These are phyloP conservation scores for Ptyas mucosa DNA, from an alignment of 2,113 vertebrate species.

Conservation along the genomic window DNA sequence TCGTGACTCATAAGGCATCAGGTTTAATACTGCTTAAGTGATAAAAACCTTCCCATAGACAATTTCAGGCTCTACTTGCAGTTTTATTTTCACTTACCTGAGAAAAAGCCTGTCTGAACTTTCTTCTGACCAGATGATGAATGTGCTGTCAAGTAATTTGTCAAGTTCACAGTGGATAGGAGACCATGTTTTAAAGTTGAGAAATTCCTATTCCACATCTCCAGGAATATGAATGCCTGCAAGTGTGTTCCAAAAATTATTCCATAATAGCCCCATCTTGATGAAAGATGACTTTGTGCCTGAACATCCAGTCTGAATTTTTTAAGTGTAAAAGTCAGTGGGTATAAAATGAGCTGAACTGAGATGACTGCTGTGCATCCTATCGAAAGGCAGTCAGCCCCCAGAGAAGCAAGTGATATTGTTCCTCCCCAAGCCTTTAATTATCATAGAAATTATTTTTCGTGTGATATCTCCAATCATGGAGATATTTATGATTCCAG, in stretches of 20 bases:
- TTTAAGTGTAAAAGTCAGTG: background rate
- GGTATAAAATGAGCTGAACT: background rate
- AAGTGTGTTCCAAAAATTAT: background rate
- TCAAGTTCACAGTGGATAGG: background rate
- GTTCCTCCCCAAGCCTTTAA: background rate
- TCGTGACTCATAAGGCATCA: background rate
- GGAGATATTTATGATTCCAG: conserved; percentile 8
- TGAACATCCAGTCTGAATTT: background rate
- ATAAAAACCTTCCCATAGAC: background rate
- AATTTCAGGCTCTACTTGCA: background rate
- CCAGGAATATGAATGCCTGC: background rate
- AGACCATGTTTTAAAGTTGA: background rate
- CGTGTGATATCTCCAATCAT: background rate
- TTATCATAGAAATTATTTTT: conserved; percentile 12
- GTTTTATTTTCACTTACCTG: background rate
- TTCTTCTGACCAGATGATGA: background rate
- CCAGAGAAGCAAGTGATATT: background rate
- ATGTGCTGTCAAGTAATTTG: background rate
- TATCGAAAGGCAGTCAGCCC: background rate
- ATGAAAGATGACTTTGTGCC: background rate
- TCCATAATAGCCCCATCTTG: background rate
- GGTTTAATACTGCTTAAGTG: background rate
- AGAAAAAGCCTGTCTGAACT: background rate
- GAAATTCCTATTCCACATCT: background rate
- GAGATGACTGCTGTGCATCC: background rate